phyloP scores from a whole-genome alignment of 2,113 vertebrate species.

The Suncus etruscus region DNA sequence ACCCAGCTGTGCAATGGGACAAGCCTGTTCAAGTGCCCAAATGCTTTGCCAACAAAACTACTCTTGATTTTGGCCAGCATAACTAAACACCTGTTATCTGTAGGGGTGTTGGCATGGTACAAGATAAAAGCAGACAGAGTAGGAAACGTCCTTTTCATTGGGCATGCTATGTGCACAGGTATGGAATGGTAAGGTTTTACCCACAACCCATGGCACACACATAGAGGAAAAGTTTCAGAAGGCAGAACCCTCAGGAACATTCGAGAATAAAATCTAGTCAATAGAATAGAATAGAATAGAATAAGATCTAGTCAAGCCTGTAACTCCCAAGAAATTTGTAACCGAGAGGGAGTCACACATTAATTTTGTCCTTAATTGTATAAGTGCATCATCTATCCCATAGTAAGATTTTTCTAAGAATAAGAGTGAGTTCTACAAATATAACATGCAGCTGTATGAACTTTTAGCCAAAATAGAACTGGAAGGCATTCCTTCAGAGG shows the following conservation, averaged over 20 bases:
- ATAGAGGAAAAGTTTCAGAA: slow-evolving; percentile 56
- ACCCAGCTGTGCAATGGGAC: background rate
- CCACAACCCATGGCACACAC: slow-evolving; percentile 42
- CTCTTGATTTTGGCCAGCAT: slow-evolving; percentile 28
- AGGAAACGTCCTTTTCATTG: background rate
- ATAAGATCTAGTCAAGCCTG: background rate
- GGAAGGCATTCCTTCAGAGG: background rate
- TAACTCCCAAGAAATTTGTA: background rate
- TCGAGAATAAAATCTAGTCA: slow-evolving; percentile 14
- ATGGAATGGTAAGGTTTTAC: background rate
- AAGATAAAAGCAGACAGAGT: slow-evolving; percentile 32
- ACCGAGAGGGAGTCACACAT: slow-evolving; percentile 5
- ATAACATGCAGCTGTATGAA: background rate
- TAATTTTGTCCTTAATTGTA: slow-evolving; percentile 10
- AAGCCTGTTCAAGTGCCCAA: background rate
- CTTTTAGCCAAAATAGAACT: slow-evolving; percentile 11
- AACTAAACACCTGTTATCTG: slow-evolving; percentile 52
- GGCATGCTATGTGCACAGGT: slow-evolving; percentile 40
- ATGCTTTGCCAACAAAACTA: slow-evolving; percentile 29
- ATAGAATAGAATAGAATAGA: too few relatives aligned
- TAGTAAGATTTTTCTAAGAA: background rate
- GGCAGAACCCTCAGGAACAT: slow-evolving; percentile 16
- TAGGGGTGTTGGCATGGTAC: slow-evolving; percentile 31
- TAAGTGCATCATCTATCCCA: background rate
- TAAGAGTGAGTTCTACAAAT: background rate